Evolutionary conservation across 2,797 vertebrate genomes (phyloP).

Genomic region (Cuculus canorus): DNA sequence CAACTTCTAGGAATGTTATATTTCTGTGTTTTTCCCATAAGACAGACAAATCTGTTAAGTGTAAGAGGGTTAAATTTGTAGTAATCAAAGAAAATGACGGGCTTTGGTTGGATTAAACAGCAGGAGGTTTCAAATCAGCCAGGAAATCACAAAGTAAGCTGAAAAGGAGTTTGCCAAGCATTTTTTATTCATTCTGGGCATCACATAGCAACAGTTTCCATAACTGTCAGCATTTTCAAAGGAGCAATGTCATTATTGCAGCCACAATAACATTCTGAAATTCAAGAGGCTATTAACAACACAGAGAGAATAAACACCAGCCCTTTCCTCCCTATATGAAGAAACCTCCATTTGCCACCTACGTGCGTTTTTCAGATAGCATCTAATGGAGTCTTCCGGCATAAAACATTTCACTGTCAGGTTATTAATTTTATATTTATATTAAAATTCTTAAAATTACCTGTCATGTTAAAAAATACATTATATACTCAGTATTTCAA

Average conservation of each 20-base stretch:
- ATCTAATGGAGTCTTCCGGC: constrained; percentile 2
- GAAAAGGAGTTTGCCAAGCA: constrained; percentile 46
- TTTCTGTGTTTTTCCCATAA: constrained; percentile 29
- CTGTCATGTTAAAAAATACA: neutral
- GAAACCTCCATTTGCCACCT: neutral
- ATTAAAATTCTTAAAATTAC: neutral
- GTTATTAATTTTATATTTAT: neutral
- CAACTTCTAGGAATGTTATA: constrained; percentile 35
- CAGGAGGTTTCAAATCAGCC: constrained; percentile 46
- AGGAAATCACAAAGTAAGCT: constrained; percentile 54
- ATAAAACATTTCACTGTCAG: neutral
- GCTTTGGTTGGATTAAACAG: constrained; percentile 57
- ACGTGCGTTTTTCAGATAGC: neutral
- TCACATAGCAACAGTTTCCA: constrained; percentile 53
- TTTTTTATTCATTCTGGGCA: constrained; percentile 50
- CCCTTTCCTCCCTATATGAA: neutral
- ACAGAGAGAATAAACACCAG: neutral
- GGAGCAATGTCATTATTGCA: constrained; percentile 21
- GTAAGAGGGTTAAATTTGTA: constrained; percentile 42
- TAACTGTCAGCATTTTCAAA: constrained; percentile 36
- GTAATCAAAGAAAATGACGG: constrained; percentile 56
- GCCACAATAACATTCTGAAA: constrained; percentile 34
- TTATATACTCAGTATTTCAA: neutral
- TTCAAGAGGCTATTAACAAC: constrained; percentile 35
- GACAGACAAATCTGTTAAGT: constrained; percentile 40